phyloP scores from a whole-genome alignment of 2,888 invertebrate species.

The Drosophila merina region DNA sequence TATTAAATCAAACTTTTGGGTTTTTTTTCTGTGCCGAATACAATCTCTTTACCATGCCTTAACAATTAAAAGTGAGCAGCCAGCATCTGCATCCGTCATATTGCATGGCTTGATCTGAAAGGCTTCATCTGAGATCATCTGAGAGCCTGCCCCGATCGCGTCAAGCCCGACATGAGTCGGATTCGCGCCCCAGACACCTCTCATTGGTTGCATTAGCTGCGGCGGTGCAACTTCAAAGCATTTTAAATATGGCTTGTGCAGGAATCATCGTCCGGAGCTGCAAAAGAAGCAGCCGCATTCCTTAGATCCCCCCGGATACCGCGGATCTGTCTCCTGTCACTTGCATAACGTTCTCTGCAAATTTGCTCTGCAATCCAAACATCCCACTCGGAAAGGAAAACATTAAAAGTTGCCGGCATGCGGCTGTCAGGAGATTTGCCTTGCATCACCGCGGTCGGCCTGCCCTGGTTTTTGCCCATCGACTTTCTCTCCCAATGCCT shows the following conservation, averaged over 20 bases:
- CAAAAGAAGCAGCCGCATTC: conserved; percentile 30
- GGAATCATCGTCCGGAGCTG: conserved; percentile 18
- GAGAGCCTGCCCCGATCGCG: conserved; percentile 66
- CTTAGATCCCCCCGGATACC: conserved; percentile 20
- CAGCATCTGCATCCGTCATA: conserved; percentile 37
- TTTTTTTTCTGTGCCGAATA: neutral
- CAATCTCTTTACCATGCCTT: conserved; percentile 63
- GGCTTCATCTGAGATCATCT: conserved; percentile 35
- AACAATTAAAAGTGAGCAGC: conserved; percentile 67
- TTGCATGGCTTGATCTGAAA: conserved; percentile 31
- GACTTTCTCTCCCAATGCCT: conserved; percentile 22
- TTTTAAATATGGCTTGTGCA: conserved; percentile 70
- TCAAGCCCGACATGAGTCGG: conserved; percentile 67
- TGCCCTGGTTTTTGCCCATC: conserved; percentile 28
- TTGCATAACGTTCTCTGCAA: conserved; percentile 56
- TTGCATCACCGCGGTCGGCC: conserved; percentile 44
- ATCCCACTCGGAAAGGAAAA: conserved; percentile 72
- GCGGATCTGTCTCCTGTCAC: conserved; percentile 57
- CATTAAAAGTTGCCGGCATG: conserved; percentile 82
- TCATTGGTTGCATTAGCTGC: conserved; percentile 2
- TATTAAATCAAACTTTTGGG: neutral
- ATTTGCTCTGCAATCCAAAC: conserved; percentile 76
- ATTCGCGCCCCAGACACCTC: conserved; percentile 68
- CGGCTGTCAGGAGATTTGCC: conserved; percentile 76
- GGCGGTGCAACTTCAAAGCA: conserved; percentile 70